phyloP scores from a whole-genome alignment of 2,888 invertebrate genomes.

The Leucania comma region DNA sequence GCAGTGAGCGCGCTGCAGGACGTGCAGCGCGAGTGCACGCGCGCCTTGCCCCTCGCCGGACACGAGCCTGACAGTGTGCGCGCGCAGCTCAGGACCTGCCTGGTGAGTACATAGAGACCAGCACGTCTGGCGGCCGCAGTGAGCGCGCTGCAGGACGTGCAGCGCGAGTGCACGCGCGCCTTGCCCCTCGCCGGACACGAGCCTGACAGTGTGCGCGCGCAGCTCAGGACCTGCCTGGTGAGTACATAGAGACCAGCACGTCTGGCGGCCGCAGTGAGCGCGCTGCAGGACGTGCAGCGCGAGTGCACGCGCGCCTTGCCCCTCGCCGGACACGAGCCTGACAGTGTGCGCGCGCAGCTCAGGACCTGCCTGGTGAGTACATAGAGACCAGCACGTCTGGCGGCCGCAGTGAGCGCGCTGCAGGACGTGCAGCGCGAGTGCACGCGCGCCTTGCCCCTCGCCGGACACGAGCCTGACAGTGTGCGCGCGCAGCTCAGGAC shows the following conservation, averaged over 20 bases:
- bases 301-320: slow-evolving; percentile 92
- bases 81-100: slow-evolving; percentile 94
- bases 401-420: slow-evolving; percentile 92
- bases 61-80: slow-evolving; percentile 94
- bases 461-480: slow-evolving; percentile 94
- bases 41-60: slow-evolving; percentile 92
- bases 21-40: slow-evolving; percentile 92
- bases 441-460: slow-evolving; percentile 91
- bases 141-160: slow-evolving; percentile 94
- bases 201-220: slow-evolving; percentile 94
- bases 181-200: slow-evolving; percentile 93
- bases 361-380: slow-evolving; percentile 91
- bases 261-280: slow-evolving; percentile 92
- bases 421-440: slow-evolving; percentile 93
- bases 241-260: slow-evolving; percentile 81
- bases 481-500: slow-evolving; percentile 94
- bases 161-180: slow-evolving; percentile 91
- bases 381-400: slow-evolving; percentile 86
- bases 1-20: slow-evolving; percentile 93
- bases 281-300: slow-evolving; percentile 93
- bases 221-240: slow-evolving; percentile 95
- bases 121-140: slow-evolving; percentile 91
- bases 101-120: slow-evolving; percentile 74
- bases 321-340: slow-evolving; percentile 93
- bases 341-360: slow-evolving; percentile 94